These are phyloP conservation scores for Torymus aiolomorphi DNA, from an alignment of 2,888 invertebrate genomes.

Conservation along the genomic window DNA sequence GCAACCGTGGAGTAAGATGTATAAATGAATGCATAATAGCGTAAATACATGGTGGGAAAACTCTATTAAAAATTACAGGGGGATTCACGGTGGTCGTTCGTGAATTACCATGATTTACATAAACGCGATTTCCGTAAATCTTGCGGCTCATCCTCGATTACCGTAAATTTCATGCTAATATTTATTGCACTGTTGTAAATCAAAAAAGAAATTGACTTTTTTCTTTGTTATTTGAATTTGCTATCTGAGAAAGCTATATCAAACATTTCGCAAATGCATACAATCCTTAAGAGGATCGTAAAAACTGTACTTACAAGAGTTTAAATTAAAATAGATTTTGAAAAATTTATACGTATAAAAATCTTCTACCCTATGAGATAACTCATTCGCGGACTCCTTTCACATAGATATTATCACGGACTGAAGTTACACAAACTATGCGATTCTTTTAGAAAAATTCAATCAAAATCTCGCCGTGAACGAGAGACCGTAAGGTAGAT, in stretches of 20 bases:
- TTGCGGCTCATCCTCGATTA: not conserved
- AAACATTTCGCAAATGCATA: too few species aligned
- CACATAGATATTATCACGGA: too few species aligned
- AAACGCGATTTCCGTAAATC: slow-evolving; percentile 2
- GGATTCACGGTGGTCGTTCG: slow-evolving; percentile 2
- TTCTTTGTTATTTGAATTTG: not conserved
- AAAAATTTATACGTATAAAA: too few species aligned
- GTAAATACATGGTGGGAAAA: not conserved
- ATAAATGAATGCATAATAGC: not conserved
- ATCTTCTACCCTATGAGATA: too few species aligned
- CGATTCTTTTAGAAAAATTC: not conserved
- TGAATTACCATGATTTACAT: slow-evolving; percentile 4
- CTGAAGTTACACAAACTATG: not conserved
- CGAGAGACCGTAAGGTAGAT: not conserved
- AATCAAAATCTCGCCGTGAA: not conserved
- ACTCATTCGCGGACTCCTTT: too few species aligned
- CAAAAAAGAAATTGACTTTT: not conserved
- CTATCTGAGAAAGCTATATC: too few species aligned
- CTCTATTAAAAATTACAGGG: not conserved
- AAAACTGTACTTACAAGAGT: too few species aligned
- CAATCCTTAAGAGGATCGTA: too few species aligned
- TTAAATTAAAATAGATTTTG: too few species aligned
- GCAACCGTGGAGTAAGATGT: not conserved
- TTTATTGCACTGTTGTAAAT: too few species aligned
- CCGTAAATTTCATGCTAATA: not conserved